A percentile compares a stretch with the other conserved stretches of the same genome.
phyloP scores from a whole-genome alignment of 2,888 invertebrate genomes.

The Nomada hirtipes region DNA sequence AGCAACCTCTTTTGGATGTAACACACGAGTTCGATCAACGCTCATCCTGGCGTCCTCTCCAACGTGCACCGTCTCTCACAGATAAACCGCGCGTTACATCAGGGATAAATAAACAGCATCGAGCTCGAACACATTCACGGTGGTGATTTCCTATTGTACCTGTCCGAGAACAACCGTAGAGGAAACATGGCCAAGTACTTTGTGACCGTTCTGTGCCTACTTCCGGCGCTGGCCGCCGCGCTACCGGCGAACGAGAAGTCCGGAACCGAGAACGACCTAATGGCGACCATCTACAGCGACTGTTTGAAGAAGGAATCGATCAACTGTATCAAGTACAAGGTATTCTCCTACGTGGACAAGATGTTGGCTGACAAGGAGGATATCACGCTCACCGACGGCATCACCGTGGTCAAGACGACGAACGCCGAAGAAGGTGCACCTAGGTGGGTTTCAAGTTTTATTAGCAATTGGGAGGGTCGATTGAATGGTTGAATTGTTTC shows the following conservation, averaged over 20 bases:
- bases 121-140: conserved; percentile 5
- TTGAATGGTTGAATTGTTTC: not conserved
- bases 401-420: conserved; percentile 91
- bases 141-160: conserved; percentile 21
- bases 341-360: conserved; percentile 94
- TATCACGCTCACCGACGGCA: conserved; percentile 92
- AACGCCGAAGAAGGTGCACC: conserved; percentile 92
- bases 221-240: conserved; percentile 84
- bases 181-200: conserved; percentile 67
- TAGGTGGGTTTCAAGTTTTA: conserved; percentile 85
- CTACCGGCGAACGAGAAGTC: conserved; percentile 90
- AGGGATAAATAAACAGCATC: conserved; percentile 16
- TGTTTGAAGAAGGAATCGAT: conserved; percentile 93
- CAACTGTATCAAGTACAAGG: conserved; percentile 94
- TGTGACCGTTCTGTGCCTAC: conserved; percentile 73
- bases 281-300: conserved; percentile 91
- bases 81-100: conserved; percentile 7
- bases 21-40: conserved; percentile 81
- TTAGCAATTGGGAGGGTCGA: not conserved
- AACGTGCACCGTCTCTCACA: conserved; percentile 28
- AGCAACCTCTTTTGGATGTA: conserved; percentile 84
- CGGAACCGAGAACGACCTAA: conserved; percentile 90
- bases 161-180: not conserved
- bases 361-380: conserved; percentile 92
- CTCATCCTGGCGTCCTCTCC: conserved; percentile 68